Evolutionary conservation across 1,140 invertebrate genomes (phyloP), one percentile per base, ranked within the genome.

Genomic region (Araneus ventricosus): DNA sequence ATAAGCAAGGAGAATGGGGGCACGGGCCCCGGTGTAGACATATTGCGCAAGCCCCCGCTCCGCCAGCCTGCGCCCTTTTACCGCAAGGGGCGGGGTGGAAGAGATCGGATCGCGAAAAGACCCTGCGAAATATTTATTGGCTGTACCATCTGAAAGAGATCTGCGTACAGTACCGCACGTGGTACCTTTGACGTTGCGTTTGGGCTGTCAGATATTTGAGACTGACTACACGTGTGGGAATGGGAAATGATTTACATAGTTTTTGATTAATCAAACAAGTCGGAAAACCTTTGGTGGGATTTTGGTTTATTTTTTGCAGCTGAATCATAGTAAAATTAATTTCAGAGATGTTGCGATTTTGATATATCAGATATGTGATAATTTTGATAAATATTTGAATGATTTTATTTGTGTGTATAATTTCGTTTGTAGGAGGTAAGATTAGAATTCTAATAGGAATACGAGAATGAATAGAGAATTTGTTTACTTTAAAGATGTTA

Each of bases 71-170:
- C 34, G 41, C 82, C 61, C 90, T 41, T 24, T 92, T 67, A 87
- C 82, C 91, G 24, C 82, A 87, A 92, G 61, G 84, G 91, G 91
- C 82, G 84, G 91, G 24, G 30, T 24, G n/a, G 27, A 20, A 34
- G 30, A 30, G 67, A 75, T 75, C 67, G 27, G 17, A 22, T 10
- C 34, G 27, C 39, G 22, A 82, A 70, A n/a, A 27, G 22, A 14
- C 34, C 61, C 86, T 10, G 57, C 27, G 20, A 92, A 70, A 67
- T 92, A 86, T 92, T 85, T 92, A 92, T 92, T 92, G 90, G 59
- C n/a, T 57, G 39, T 37, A 41, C 22, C 79, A 88, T 90, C 79
- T 82, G 75, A 84, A 79, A 90, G 24, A 27, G 41, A 90, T 90
- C 22, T 75, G 89, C n/a, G 34, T 41, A 41, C 45, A 8, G 82